These are phyloP conservation scores for Petrolisthes cinctipes DNA, from an alignment of 2,888 invertebrate genomes.

Conservation along the genomic window DNA sequence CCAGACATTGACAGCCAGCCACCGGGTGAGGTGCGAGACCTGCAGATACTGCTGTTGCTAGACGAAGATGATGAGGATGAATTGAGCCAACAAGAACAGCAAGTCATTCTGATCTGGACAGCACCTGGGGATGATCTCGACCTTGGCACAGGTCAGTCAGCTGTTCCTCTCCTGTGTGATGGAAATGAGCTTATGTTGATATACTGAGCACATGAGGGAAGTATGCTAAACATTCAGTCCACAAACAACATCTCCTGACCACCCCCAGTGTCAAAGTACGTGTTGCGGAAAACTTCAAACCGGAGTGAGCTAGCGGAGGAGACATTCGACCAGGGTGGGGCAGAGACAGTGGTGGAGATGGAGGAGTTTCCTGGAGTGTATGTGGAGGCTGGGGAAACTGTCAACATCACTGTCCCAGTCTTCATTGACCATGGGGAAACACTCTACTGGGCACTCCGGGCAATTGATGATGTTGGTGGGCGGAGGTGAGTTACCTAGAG, in stretches of 20 bases:
- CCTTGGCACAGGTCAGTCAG: conserved; percentile 31
- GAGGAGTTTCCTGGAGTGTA: background rate
- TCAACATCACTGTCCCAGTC: conserved; percentile 9
- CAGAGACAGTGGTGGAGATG: background rate
- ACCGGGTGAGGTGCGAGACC: conserved; percentile 33
- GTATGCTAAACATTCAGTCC: no score
- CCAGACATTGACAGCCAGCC: conserved; percentile 22
- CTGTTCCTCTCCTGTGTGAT: no score
- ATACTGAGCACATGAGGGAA: no score
- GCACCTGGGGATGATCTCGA: conserved; percentile 53
- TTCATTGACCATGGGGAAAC: background rate
- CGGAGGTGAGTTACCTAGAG: background rate
- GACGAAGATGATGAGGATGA: background rate
- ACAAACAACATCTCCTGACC: background rate
- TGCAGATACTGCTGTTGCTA: conserved; percentile 1
- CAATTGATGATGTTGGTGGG: conserved; percentile 3
- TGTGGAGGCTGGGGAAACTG: background rate
- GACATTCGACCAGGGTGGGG: background rate
- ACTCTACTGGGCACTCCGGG: background rate
- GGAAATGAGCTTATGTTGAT: no score
- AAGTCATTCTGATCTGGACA: conserved; percentile 35
- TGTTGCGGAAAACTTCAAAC: background rate
- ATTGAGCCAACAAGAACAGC: background rate
- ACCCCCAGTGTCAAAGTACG: background rate
- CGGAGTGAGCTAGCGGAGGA: background rate